These are phyloP conservation scores for Triplophysa rosa DNA, from an alignment of 2,113 vertebrate genomes.

Conservation along the genomic window DNA sequence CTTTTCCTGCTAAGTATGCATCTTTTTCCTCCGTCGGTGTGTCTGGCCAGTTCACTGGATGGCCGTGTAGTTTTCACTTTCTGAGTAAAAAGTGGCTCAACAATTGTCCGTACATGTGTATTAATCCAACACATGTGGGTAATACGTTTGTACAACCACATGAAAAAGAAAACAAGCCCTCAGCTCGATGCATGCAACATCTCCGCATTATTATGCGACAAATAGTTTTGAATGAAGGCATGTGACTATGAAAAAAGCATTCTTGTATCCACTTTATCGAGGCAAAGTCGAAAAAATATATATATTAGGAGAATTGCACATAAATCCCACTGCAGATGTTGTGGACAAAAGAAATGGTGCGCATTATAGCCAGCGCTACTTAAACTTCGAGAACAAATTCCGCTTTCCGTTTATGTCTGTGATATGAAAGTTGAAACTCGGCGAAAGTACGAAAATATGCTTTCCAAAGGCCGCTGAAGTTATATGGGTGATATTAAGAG, in stretches of 20 bases:
- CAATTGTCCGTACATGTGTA: neutral
- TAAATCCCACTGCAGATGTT: neutral
- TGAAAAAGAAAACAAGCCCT: neutral
- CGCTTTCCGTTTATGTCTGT: conserved; percentile 36
- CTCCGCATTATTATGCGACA: conserved; percentile 16
- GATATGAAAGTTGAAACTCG: conserved; percentile 11
- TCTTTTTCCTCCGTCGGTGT: conserved; percentile 53
- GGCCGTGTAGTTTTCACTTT: conserved; percentile 5
- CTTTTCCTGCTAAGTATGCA: conserved; percentile 72
- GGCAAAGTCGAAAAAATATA: neutral
- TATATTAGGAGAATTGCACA: neutral
- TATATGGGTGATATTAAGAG: neutral
- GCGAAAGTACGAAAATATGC: conserved; percentile 19
- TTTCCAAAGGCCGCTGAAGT: conserved; percentile 18
- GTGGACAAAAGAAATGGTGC: conserved; percentile 16
- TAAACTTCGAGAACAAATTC: conserved; percentile 38
- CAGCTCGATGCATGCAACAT: neutral
- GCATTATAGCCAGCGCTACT: conserved; percentile 14
- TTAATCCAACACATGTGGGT: neutral
- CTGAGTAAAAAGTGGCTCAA: neutral
- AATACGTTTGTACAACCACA: conserved; percentile 1
- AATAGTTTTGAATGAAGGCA: conserved; percentile 32
- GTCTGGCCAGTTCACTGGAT: conserved; percentile 50
- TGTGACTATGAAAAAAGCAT: conserved; percentile 23
- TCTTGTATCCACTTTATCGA: neutral